phyloP scores from a whole-genome alignment of 2,113 vertebrate species.

The Corythornis madagascariensis region DNA sequence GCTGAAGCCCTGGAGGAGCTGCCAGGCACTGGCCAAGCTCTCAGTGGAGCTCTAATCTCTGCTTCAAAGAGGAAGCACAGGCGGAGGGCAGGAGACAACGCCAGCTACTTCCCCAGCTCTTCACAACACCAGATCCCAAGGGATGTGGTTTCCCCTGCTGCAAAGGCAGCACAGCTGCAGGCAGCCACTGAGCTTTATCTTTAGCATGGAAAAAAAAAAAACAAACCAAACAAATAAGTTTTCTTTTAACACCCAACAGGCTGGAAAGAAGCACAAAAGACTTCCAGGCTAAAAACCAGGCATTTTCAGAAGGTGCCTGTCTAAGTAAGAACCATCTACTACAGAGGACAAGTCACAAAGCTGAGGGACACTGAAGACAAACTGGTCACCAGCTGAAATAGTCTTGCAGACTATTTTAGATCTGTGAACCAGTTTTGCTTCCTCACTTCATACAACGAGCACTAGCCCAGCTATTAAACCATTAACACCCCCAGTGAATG shows the following conservation, averaged over 20 bases:
- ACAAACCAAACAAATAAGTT: background rate
- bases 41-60: background rate
- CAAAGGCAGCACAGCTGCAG: background rate
- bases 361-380: background rate
- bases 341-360: background rate
- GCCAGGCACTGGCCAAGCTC: background rate
- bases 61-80: background rate
- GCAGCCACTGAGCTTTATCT: background rate
- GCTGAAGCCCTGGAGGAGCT: background rate
- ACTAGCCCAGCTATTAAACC: background rate
- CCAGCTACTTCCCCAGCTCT: conserved; percentile 10
- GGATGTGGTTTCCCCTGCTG: background rate
- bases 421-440: background rate
- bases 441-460: background rate
- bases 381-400: background rate
- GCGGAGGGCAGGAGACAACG: background rate
- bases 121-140: background rate
- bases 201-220: background rate
- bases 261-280: background rate
- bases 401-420: background rate
- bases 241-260: background rate
- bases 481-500: background rate
- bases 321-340: background rate
- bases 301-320: background rate
- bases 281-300: background rate